These are phyloP conservation scores for Caenorhabditis parvicauda DNA, from an alignment of 2,888 invertebrate genomes.

Conservation along the genomic window DNA sequence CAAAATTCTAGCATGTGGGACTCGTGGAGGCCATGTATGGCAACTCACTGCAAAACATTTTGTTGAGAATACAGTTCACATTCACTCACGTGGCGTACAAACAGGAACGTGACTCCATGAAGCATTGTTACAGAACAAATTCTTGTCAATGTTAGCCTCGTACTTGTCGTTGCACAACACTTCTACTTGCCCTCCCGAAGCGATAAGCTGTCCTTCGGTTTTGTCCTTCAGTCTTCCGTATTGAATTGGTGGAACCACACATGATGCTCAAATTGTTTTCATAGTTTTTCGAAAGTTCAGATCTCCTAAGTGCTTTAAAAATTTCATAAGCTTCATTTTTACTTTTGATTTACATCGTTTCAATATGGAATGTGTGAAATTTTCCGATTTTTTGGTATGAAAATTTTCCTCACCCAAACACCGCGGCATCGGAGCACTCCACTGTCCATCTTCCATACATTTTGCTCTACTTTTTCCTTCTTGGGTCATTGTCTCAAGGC, in stretches of 20 bases:
- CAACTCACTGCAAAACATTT: constrained; percentile 70
- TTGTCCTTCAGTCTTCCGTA: constrained; percentile 60
- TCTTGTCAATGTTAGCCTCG: constrained; percentile 48
- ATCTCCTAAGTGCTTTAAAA: too few relatives aligned
- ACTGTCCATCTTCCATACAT: constrained; percentile 88
- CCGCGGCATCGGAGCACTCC: constrained; percentile 87
- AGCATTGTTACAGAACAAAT: constrained; percentile 64
- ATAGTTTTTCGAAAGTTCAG: not conserved
- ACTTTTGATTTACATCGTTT: too few relatives aligned
- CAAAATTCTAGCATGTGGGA: constrained; percentile 90
- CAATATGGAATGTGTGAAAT: too few relatives aligned
- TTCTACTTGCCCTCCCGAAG: constrained; percentile 72
- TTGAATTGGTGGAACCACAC: constrained; percentile 67
- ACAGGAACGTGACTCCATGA: constrained; percentile 65
- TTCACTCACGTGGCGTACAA: constrained; percentile 64
- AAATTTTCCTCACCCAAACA: too few relatives aligned
- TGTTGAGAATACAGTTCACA: not conserved
- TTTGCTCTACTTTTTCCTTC: constrained; percentile 69
- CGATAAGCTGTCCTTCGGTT: constrained; percentile 65
- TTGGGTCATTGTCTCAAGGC: constrained; percentile 73
- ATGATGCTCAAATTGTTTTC: constrained; percentile 74
- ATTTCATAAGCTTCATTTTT: too few relatives aligned
- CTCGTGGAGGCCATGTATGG: constrained; percentile 78
- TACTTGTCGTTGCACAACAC: constrained; percentile 78
- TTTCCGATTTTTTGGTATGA: too few relatives aligned